Conservation (phyloP, 2,888 invertebrate genomes). For the Acrobasis repandana region DNA sequence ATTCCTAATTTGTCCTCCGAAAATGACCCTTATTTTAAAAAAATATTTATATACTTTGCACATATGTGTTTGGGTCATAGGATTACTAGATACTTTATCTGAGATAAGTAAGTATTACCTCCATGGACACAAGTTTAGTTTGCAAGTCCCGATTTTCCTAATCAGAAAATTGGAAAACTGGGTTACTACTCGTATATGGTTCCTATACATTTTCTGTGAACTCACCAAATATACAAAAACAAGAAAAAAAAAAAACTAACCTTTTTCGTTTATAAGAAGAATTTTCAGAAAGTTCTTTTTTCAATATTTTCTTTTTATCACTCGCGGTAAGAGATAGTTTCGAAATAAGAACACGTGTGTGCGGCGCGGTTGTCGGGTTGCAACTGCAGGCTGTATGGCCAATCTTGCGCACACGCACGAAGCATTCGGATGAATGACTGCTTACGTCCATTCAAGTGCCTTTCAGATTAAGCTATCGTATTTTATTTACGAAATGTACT, state of each 20-base stretch:
- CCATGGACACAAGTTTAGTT: no score
- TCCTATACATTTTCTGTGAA: not conserved
- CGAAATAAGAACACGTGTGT: slow-evolving; percentile 6
- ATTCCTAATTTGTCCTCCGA: no score
- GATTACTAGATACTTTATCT: no score
- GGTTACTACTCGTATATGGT: not conserved
- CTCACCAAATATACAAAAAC: not conserved
- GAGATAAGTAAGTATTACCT: no score
- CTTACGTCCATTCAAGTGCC: slow-evolving; percentile 6
- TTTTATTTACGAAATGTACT: no score
- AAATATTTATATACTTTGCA: no score
- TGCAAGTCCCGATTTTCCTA: slow-evolving; percentile 7
- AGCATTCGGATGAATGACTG: slow-evolving; percentile 16
- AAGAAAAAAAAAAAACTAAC: not conserved
- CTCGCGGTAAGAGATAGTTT: not conserved
- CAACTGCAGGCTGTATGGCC: slow-evolving; percentile 9
- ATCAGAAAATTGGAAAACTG: not conserved
- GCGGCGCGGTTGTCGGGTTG: slow-evolving; percentile 2
- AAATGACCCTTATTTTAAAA: no score
- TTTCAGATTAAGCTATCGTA: not conserved
- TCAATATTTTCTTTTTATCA: slow-evolving; percentile 2
- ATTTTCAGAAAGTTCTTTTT: not conserved
- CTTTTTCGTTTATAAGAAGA: not conserved
- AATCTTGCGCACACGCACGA: slow-evolving; percentile 6
- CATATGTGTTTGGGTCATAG: no score